Evolutionary conservation across 2,113 vertebrate species (phyloP), one percentile per base, ranked within the genome.

Genomic region (Tragelaphus buxtoni): DNA sequence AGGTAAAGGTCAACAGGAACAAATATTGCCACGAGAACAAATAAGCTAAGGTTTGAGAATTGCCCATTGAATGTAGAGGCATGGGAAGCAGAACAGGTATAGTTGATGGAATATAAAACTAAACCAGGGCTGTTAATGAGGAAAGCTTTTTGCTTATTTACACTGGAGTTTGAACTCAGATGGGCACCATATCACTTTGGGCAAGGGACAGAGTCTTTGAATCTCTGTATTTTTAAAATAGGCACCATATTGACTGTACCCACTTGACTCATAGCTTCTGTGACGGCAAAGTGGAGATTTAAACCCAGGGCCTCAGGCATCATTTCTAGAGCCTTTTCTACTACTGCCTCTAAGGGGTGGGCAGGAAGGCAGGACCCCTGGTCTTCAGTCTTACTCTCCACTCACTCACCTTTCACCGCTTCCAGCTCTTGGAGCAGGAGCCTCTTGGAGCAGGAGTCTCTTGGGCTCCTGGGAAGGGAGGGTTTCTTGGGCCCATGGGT

Each of bases 391-490:
- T 39, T 22, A 53, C 83, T 88, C 60, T 81, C 95, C 26, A 24
- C 60, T 80, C 63, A 28, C 89, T 81, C 49, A 39, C 39, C 51
- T 83, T 92, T 45, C 76, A 47, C 18, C 89, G 13, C 4, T 61
- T 63, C 47, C 91, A 61, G 89, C 26, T 92, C 82, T 3, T 6
- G 91, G 85, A 97, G 84, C 94, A 79, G 93, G 89, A 76, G 72
- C 74, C 13, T 0, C 84, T 83, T 2, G n/a, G 96, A 39, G 84
- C 94, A 79, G 93, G 89, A 76, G 72, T 80, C 13, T 0, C 84
- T 83, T 2, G n/a, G 96, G 76, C 77, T 58, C 83, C 74, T 53
- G 72, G 89, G 96, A 87, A 87, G 93, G 90, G 95, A 65, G 84
- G 87, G 84, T 49, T 88, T 95, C 58, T 1, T 20, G 80, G 51